phyloP scores from a whole-genome alignment of 2,888 invertebrate species.

The Mythimna pallens region DNA sequence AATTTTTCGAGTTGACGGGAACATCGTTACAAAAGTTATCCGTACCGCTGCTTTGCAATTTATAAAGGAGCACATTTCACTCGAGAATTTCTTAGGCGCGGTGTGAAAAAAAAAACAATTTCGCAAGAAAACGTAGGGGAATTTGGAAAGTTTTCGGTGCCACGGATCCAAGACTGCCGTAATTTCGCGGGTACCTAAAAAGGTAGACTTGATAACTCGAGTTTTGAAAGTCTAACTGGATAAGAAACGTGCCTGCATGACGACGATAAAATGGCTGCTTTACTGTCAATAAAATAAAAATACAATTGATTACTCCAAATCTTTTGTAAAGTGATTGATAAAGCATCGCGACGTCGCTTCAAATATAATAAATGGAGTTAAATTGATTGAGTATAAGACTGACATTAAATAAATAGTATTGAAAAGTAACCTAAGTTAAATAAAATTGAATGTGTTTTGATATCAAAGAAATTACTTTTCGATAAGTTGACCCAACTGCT shows the following conservation, averaged over 20 bases:
- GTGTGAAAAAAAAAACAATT: slow-evolving; percentile 72
- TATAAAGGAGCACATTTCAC: slow-evolving; percentile 71
- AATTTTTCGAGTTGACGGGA: slow-evolving; percentile 70
- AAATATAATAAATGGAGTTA: slow-evolving; percentile 40
- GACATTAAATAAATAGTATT: slow-evolving; percentile 16
- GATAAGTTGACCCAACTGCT: neutral
- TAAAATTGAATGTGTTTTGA: slow-evolving; percentile 20
- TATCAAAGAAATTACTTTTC: slow-evolving; percentile 19
- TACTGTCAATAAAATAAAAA: slow-evolving; percentile 48
- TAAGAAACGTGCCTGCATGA: slow-evolving; percentile 29
- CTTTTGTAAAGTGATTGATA: slow-evolving; percentile 50
- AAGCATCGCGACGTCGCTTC: slow-evolving; percentile 21
- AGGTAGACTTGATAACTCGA: slow-evolving; percentile 66
- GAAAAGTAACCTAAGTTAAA: slow-evolving; percentile 6
- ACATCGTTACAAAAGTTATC: slow-evolving; percentile 74
- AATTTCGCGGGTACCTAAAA: slow-evolving; percentile 58
- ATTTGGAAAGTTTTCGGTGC: slow-evolving; percentile 68
- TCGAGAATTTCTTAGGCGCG: slow-evolving; percentile 41
- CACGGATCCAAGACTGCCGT: slow-evolving; percentile 59
- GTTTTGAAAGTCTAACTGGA: slow-evolving; percentile 59
- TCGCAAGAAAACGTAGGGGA: slow-evolving; percentile 63
- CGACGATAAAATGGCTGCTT: slow-evolving; percentile 9
- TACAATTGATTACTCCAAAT: slow-evolving; percentile 42
- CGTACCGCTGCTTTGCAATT: slow-evolving; percentile 70
- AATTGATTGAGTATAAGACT: slow-evolving; percentile 38